A percentile compares a stretch with the other conserved stretches of the same genome.
Evolutionary conservation across 2,888 invertebrate species (phyloP).

Genomic region (Tricholauxania praeusta): DNA sequence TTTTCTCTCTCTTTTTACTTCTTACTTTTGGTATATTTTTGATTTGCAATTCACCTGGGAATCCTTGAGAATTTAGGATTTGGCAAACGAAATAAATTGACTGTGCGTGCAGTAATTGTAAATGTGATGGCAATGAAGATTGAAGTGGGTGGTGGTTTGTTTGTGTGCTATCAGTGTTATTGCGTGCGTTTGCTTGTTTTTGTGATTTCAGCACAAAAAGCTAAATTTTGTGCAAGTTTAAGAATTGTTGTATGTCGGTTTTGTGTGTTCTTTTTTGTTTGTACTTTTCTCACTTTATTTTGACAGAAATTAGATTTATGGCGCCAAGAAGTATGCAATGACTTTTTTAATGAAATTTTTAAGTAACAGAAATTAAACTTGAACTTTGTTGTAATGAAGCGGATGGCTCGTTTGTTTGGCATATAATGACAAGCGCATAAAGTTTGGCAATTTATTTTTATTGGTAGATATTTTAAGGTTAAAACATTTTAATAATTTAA

Average conservation of each 20-base stretch:
- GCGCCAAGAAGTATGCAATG: slow-evolving; percentile 27
- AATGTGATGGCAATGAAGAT: slow-evolving; percentile 48
- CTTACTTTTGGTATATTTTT: slow-evolving; percentile 57
- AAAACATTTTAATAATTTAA: no score
- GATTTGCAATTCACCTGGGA: slow-evolving; percentile 67
- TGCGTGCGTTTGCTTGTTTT: not conserved
- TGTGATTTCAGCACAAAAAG: no score
- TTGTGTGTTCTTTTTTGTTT: not conserved
- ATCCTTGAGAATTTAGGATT: slow-evolving; percentile 36
- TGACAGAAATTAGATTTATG: slow-evolving; percentile 30
- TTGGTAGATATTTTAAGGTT: no score
- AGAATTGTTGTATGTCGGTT: no score
- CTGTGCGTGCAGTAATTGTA: slow-evolving; percentile 67
- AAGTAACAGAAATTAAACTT: slow-evolving; percentile 27
- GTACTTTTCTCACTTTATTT: slow-evolving; percentile 15
- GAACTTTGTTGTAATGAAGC: slow-evolving; percentile 3
- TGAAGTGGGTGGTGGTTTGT: slow-evolving; percentile 15
- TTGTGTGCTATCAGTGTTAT: slow-evolving; percentile 1
- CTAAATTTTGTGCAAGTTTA: no score
- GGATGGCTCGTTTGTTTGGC: no score
- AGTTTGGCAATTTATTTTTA: no score
- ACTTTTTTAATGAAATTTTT: no score
- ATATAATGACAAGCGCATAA: no score
- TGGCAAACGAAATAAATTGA: slow-evolving; percentile 63
- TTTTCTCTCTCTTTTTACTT: slow-evolving; percentile 10